Evolutionary conservation across 2,888 invertebrate genomes (phyloP), one percentile per base, ranked within the genome.

Genomic region (Agrochola circellaris): DNA sequence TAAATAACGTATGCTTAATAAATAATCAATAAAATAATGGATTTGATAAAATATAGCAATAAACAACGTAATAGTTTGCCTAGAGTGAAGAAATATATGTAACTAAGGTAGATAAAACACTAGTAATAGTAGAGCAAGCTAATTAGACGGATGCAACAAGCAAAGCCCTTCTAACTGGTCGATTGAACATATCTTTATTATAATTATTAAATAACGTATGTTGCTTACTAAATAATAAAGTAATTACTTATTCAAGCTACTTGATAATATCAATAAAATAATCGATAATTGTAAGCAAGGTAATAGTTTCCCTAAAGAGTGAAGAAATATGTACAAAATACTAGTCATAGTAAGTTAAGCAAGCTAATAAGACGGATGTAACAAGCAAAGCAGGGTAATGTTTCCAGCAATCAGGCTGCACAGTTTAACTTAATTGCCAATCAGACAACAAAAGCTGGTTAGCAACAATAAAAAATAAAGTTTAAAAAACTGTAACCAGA

Each of bases 401-500:
- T 2, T 45, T 62, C 7, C 23, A 26, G 45, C 30, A n/a, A 56
- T 79, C 11, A 20, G 30, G 26, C n/a, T 38, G 45, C 15, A 34
- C 3, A 30, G 45, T n/a, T 62, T 9, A 62, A 38, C 20, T 3
- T 48, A 34, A 76, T 75, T 75, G 61, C 15, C 54, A 75, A 79
- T 76, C 61, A 67, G 30, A 64, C 48, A 30, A 34, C n/a, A 51
- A 76, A 61, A 82, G 26, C 9, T n/a, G 23, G 15, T 65, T 34
- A 42, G n/a, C 1, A 20, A 38, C 11, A 34, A 34, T 34, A 34
- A 34, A 34, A 34, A 34, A 34, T 3, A 4, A 34, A 34, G 34
- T 34, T 34, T 1, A 4, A 45, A 23, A 54, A 56, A 56, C 15
- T 34, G 34, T 34, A 34, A 34, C 34, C 34, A 3, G 34, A 34